Percentiles rank a stretch among this genome's conserved stretches.
Conservation (phyloP, 2,888 invertebrate species). For the Frankliniella intonsa region DNA sequence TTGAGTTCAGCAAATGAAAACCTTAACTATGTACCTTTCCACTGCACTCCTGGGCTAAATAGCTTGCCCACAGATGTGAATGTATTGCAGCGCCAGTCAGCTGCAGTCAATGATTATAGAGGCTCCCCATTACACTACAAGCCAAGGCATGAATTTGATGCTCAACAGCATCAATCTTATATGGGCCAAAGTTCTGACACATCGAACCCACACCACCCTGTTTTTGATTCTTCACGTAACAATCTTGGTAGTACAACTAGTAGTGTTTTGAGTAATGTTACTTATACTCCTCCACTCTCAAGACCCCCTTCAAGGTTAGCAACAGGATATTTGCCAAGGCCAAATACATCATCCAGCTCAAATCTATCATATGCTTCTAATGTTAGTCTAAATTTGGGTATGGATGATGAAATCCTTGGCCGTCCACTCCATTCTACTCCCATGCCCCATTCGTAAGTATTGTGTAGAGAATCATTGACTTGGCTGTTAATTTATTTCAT, state of each 20-base stretch:
- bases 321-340: neutral
- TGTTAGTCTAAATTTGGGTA: neutral
- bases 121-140: neutral
- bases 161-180: neutral
- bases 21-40: neutral
- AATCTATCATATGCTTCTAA: neutral
- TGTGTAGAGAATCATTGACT: neutral
- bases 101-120: neutral
- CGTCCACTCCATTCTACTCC: neutral
- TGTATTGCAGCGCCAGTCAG: neutral
- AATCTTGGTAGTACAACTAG: neutral
- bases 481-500: neutral
- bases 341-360: neutral
- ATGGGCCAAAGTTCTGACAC: neutral
- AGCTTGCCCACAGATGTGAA: neutral
- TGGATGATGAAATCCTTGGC: neutral
- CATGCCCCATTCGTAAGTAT: slow-evolving; percentile 3
- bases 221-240: neutral
- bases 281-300: neutral
- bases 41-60: neutral
- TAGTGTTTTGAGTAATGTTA: neutral
- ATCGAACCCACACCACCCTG: neutral
- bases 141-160: neutral
- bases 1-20: neutral
- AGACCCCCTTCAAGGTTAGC: neutral